Conservation (phyloP, 1,140 invertebrate species). For the Cotesia typhae region DNA sequence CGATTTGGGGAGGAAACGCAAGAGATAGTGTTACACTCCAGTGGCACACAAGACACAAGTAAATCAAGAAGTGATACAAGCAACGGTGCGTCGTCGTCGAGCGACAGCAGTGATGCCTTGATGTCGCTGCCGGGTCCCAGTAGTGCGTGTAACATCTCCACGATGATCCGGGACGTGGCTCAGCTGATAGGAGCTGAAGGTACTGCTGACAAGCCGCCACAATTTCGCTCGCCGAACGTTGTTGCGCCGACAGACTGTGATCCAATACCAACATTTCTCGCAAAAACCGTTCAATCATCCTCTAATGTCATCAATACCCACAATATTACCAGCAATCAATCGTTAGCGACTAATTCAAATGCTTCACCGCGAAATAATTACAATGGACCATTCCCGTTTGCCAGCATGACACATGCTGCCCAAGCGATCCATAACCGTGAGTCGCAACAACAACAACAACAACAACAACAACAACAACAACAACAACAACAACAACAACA, state of each 20-base stretch:
- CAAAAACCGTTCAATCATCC: conserved; percentile 55
- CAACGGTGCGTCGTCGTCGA: conserved; percentile 45
- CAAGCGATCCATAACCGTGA: conserved; percentile 68
- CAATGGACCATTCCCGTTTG: conserved; percentile 81
- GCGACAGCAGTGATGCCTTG: conserved; percentile 49
- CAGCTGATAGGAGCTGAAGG: conserved; percentile 62
- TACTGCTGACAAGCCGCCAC: conserved; percentile 59
- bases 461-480: too few relatives aligned
- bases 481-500: too few relatives aligned
- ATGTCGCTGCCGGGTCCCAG: conserved; percentile 60
- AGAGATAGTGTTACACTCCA: conserved; percentile 77
- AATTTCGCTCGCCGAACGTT: conserved; percentile 84
- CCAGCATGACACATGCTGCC: conserved; percentile 88
- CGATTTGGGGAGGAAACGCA: conserved; percentile 76
- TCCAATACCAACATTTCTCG: conserved; percentile 65
- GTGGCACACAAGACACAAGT: conserved; percentile 56
- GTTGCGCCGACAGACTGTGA: conserved; percentile 81
- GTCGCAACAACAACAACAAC: conserved; percentile 42
- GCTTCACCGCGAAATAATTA: conserved; percentile 64
- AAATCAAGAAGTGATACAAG: conserved; percentile 56
- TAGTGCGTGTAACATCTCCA: conserved; percentile 59
- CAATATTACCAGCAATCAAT: conserved; percentile 45
- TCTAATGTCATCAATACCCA: conserved; percentile 48
- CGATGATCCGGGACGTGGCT: conserved; percentile 59
- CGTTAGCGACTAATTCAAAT: conserved; percentile 45